A percentile compares a stretch with the other conserved stretches of the same genome.
These are phyloP conservation scores for Ophion ellenae DNA, from an alignment of 2,888 invertebrate species.

Conservation along the genomic window DNA sequence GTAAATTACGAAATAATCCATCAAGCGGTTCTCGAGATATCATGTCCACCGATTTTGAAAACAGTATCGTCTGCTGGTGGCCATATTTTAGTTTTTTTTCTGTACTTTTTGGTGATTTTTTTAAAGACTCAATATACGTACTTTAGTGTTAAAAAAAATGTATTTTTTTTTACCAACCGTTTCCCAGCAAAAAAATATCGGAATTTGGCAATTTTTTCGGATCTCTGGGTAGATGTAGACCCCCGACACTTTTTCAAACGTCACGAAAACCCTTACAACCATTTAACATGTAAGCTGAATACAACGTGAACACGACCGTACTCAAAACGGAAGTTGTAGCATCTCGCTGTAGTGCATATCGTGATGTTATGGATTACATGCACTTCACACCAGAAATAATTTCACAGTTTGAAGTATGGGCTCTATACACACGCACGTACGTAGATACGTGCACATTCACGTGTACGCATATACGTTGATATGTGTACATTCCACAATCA, in stretches of 20 bases:
- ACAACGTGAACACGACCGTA: neutral
- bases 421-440: neutral
- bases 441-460: neutral
- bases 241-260: neutral
- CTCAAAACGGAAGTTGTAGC: neutral
- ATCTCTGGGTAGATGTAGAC: too few relatives aligned
- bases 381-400: constrained; percentile 12
- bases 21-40: too few relatives aligned
- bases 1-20: too few relatives aligned
- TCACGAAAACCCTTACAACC: neutral
- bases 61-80: too few relatives aligned
- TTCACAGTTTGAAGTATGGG: neutral
- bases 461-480: neutral
- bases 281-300: neutral
- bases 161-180: too few relatives aligned
- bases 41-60: too few relatives aligned
- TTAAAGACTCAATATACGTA: too few relatives aligned
- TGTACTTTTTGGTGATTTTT: too few relatives aligned
- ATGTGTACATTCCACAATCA: neutral
- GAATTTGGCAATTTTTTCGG: too few relatives aligned
- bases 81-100: too few relatives aligned
- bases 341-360: neutral
- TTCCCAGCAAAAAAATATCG: too few relatives aligned
- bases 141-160: too few relatives aligned
- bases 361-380: neutral